Evolutionary conservation across 1,140 invertebrate genomes (phyloP).

Genomic region (Rhopalosiphum maidis): DNA sequence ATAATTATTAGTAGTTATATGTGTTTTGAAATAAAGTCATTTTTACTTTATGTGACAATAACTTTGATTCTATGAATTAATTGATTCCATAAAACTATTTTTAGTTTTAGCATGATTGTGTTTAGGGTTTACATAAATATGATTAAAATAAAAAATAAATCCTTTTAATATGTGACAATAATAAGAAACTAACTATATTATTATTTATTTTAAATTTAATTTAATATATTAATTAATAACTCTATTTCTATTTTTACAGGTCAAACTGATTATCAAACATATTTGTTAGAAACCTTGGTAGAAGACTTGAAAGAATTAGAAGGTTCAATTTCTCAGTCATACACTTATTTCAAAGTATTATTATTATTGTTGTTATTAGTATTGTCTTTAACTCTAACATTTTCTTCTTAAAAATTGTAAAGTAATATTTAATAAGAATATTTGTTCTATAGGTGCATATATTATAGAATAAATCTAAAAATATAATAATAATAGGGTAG

Average conservation of each 20-base stretch:
- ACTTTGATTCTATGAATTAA: background rate
- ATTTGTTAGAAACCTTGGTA: background rate
- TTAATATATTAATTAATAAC: background rate
- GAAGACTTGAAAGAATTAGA: conserved; percentile 24
- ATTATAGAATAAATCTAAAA: too few relatives aligned
- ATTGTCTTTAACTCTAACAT: background rate
- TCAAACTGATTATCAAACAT: background rate
- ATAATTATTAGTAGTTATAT: background rate
- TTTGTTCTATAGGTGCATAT: background rate
- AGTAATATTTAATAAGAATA: background rate
- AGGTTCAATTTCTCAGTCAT: conserved; percentile 10
- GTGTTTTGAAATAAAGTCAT: too few relatives aligned
- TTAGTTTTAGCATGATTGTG: background rate
- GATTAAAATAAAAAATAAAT: too few relatives aligned
- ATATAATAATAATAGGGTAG: too few relatives aligned
- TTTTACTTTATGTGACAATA: background rate
- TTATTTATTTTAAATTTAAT: background rate
- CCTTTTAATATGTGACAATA: background rate
- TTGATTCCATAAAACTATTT: background rate
- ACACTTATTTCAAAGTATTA: conserved; percentile 23
- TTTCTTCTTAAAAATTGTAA: background rate
- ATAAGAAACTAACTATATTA: background rate
- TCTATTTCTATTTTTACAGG: conserved; percentile 8
- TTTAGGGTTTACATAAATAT: background rate
- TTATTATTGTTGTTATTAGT: background rate